phyloP scores from a whole-genome alignment of 2,113 vertebrate genomes.

The Ciconia maguari region DNA sequence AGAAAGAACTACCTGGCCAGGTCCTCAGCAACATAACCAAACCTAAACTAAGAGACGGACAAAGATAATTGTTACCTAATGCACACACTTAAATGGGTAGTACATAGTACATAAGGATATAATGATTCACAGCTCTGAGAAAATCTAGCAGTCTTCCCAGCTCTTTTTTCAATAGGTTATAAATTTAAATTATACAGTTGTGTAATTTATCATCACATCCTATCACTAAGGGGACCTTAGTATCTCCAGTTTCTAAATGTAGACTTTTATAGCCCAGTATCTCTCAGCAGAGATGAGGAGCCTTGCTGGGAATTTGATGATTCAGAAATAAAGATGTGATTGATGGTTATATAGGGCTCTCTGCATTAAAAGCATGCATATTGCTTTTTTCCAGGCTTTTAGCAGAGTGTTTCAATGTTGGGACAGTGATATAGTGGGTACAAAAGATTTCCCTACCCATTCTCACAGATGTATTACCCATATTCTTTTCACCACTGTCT shows the following conservation, averaged over 20 bases:
- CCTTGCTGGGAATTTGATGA: background rate
- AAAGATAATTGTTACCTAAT: background rate
- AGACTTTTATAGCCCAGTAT: background rate
- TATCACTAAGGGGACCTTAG: background rate
- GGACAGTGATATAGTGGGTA: background rate
- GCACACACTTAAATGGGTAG: background rate
- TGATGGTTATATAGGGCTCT: background rate
- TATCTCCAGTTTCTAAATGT: background rate
- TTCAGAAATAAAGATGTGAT: background rate
- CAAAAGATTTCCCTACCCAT: background rate
- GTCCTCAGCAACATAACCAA: background rate
- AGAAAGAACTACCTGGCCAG: background rate
- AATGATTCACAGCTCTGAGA: background rate
- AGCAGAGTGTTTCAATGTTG: background rate
- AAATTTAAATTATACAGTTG: background rate
- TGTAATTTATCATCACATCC: background rate
- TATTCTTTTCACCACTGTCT: background rate
- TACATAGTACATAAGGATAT: background rate
- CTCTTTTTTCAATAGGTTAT: background rate
- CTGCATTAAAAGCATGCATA: background rate
- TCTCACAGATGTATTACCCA: background rate
- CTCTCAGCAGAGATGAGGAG: background rate
- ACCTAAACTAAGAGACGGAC: background rate
- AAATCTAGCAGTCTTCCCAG: background rate
- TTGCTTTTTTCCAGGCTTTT: background rate